A percentile compares a stretch with the other conserved stretches of the same genome.
Conservation (phyloP, 2,113 vertebrate genomes). For the Sminthopsis crassicaudata region DNA sequence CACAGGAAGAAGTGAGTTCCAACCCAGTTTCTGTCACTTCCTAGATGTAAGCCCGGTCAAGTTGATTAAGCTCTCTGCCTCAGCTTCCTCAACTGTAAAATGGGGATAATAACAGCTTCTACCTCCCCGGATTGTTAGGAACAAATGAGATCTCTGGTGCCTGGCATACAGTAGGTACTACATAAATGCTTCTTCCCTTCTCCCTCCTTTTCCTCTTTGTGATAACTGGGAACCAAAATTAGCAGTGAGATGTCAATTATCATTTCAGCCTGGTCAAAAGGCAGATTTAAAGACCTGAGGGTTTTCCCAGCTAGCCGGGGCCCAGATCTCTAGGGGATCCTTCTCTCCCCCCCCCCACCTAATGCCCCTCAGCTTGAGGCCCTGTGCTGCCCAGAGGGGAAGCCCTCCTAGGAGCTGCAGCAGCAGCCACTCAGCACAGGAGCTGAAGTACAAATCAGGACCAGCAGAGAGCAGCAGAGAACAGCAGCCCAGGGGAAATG, state of each 20-base stretch:
- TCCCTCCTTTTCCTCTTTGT: not conserved
- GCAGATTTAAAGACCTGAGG: no score
- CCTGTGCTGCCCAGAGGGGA: no score
- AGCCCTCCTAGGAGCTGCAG: no score
- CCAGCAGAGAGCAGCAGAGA: not conserved
- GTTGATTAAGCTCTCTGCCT: not conserved
- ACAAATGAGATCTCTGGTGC: not conserved
- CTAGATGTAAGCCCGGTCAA: not conserved
- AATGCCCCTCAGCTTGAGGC: no score
- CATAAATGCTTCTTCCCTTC: no score
- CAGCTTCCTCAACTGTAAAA: not conserved
- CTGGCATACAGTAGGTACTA: no score
- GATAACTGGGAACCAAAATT: not conserved
- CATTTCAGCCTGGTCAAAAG: no score
- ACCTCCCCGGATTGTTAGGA: not conserved
- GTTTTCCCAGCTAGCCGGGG: no score
- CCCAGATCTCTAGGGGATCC: no score
- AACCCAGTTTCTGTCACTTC: not conserved
- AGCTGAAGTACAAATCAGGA: not conserved
- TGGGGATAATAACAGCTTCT: not conserved
- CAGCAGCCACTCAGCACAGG: not conserved
- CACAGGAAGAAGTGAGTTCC: not conserved
- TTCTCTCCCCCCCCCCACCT: no score
- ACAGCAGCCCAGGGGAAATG: not conserved
- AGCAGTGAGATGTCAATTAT: no score